Evolutionary conservation across 2,113 vertebrate species (phyloP), one percentile per base, ranked within the genome.

Genomic region (Centropus bengalensis): DNA sequence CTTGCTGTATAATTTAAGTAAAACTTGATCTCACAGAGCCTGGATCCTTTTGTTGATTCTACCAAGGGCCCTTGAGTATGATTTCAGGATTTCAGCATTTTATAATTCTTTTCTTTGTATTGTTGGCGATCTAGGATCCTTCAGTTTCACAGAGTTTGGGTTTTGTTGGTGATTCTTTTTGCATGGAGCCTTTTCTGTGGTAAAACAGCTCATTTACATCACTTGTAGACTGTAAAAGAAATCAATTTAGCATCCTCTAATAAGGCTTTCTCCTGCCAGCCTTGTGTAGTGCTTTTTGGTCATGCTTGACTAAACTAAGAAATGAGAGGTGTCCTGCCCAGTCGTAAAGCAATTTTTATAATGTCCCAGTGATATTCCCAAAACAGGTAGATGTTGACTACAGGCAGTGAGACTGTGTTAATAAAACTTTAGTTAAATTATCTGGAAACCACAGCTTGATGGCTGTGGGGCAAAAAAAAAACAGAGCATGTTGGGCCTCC

Each of bases 371-470:
- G 27, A 69, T 91, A 76, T 27, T 88, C 85, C 69, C 90, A 80
- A 88, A 85, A 82, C 32, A 86, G 73, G 45, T 79, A 82, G 75
- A 82, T 85, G 51, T 23, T 94, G 79, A 70, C 85, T 76, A 28
- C 51, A 69, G 54, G 36, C 87, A 49, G 9, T 64, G 22, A 71
- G 63, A 30, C 47, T 74, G 67, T 86, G 67, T 77, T 88, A 58
- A 44, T 49, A 68, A 94, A 88, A 58, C 27, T 54, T 88, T 36
- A 56, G n/a, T 79, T 68, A 85, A 68, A 32, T 79, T 69, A 33
- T 85, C 82, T 93, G 82, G 79, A 91, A 93, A 62, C 80, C 18
- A 71, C 40, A 82, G 74, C 51, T 87, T 82, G 58, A 64, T 87
- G 54, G n/a, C 30, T 78, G 44, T 23, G 49, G 28, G 44, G 49